A percentile compares a stretch with the other conserved stretches of the same genome.
phyloP scores from a whole-genome alignment of 2,888 invertebrate genomes.

The Cantharis flavilabris region DNA sequence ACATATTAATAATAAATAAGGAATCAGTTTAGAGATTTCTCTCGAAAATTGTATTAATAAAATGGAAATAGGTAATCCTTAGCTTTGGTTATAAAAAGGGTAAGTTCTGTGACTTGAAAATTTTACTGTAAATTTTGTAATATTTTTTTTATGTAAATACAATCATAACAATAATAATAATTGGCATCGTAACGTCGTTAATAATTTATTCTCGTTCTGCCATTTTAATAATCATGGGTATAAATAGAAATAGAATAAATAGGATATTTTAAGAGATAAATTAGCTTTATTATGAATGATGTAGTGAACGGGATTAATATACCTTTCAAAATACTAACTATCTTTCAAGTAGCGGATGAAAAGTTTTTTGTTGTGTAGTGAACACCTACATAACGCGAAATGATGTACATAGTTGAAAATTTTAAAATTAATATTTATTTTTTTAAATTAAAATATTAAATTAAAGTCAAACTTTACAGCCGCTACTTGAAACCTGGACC shows the following conservation, averaged over 20 bases:
- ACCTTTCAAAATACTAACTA: slow-evolving; percentile 15
- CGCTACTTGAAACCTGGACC: slow-evolving; percentile 27
- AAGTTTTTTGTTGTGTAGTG: neutral
- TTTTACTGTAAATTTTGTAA: neutral
- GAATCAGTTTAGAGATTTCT: neutral
- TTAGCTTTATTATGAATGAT: slow-evolving; percentile 5
- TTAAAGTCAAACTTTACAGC: slow-evolving; percentile 18
- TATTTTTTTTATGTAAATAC: neutral
- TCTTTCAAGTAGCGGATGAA: slow-evolving; percentile 28
- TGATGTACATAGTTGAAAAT: neutral
- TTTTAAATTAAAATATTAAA: too few relatives aligned
- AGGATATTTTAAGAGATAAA: neutral
- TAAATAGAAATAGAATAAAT: neutral
- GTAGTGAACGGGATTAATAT: slow-evolving; percentile 14
- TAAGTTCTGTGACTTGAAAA: neutral
- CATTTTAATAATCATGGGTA: neutral
- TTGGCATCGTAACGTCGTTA: neutral
- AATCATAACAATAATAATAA: neutral
- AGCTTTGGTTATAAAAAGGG: neutral
- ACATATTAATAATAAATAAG: slow-evolving; percentile 8
- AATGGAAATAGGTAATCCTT: neutral
- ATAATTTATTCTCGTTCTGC: neutral
- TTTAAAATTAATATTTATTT: neutral
- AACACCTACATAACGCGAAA: neutral
- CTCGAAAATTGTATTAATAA: neutral